These are phyloP conservation scores for Teleogryllus occipitalis DNA, from an alignment of 1,140 invertebrate species.

Conservation along the genomic window DNA sequence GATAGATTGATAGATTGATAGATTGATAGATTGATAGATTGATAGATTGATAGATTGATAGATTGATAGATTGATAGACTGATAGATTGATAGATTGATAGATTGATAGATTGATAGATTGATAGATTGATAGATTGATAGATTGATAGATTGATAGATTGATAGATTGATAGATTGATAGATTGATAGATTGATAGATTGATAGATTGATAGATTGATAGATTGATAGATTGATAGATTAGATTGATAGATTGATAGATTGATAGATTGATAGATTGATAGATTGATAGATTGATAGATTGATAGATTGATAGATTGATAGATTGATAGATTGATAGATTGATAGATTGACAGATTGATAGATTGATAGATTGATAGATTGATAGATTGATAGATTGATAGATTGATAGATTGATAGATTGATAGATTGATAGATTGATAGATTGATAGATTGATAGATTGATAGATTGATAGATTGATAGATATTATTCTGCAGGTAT, in stretches of 20 bases:
- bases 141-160: not conserved
- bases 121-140: slow-evolving; percentile 1
- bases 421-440: not conserved
- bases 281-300: slow-evolving; percentile 1
- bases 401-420: slow-evolving; percentile 1
- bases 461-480: not conserved
- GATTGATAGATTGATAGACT: too few species aligned
- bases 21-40: not conserved
- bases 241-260: not conserved
- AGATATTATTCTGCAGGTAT: too few species aligned
- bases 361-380: too few species aligned
- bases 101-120: not conserved
- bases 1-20: slow-evolving; percentile 1
- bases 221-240: too few species aligned
- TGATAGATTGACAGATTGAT: too few species aligned
- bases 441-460: not conserved
- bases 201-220: slow-evolving; percentile 1
- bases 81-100: not conserved
- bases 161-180: slow-evolving; percentile 1
- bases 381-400: not conserved
- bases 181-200: not conserved
- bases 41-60: slow-evolving; percentile 1
- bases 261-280: not conserved
- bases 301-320: not conserved
- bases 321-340: slow-evolving; percentile 1